Percentiles rank a stretch among this genome's conserved stretches.
These are phyloP conservation scores for Callithrix jacchus DNA, from an alignment of 2,113 vertebrate genomes.

Conservation along the genomic window DNA sequence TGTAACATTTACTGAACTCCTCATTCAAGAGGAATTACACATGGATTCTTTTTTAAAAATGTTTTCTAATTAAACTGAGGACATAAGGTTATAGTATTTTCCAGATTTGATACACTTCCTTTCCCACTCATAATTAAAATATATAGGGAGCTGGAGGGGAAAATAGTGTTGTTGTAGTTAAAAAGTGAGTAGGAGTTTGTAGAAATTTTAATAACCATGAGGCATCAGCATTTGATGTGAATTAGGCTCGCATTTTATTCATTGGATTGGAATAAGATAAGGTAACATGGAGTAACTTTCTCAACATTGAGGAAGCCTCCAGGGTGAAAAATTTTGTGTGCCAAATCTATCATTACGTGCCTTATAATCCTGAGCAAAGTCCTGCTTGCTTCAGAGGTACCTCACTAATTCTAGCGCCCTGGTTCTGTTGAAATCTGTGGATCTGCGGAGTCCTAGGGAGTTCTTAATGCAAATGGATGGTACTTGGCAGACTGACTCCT, in stretches of 20 bases:
- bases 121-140: conserved; percentile 69
- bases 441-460: not conserved
- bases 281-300: not conserved
- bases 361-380: not conserved
- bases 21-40: conserved; percentile 63
- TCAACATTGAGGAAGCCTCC: not conserved
- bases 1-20: conserved; percentile 69
- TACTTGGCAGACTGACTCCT: not conserved
- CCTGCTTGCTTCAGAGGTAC: not conserved
- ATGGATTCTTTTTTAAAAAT: conserved; percentile 43
- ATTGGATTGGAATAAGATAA: not conserved
- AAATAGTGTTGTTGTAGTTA: conserved; percentile 50
- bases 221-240: conserved; percentile 62
- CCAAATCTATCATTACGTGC: not conserved
- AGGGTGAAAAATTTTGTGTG: not conserved
- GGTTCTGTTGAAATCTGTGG: not conserved
- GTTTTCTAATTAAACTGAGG: conserved; percentile 69
- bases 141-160: conserved; percentile 28
- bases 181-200: conserved; percentile 64
- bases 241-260: conserved; percentile 60
- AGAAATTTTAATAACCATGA: conserved; percentile 52
- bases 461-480: not conserved
- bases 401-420: not conserved
- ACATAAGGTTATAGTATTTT: conserved; percentile 53
- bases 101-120: conserved; percentile 61